A percentile compares a stretch with the other conserved stretches of the same genome.
These are phyloP conservation scores for Phyllostomus discolor DNA, from an alignment of 2,113 vertebrate genomes.

Conservation along the genomic window DNA sequence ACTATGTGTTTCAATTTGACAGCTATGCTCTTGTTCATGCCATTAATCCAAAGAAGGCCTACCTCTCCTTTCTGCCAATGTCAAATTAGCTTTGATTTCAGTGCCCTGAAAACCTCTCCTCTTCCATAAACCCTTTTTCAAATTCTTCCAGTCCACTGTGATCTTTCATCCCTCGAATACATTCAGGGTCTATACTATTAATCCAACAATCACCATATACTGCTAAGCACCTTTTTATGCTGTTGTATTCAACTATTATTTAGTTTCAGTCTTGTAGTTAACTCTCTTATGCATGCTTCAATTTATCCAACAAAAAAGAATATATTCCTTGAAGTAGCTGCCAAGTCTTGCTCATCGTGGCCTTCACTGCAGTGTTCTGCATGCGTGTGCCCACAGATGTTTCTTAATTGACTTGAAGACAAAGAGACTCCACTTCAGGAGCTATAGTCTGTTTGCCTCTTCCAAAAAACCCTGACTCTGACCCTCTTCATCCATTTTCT, in stretches of 20 bases:
- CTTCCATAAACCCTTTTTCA: background rate
- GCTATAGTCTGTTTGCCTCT: background rate
- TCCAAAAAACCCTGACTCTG: background rate
- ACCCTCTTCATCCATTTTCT: background rate
- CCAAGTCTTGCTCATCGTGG: background rate
- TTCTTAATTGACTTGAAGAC: background rate
- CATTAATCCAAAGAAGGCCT: background rate
- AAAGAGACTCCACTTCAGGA: background rate
- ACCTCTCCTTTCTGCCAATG: background rate
- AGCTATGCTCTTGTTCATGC: background rate
- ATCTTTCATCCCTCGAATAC: background rate
- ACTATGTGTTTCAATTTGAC: background rate
- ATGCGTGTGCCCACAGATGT: background rate
- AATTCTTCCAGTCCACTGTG: background rate
- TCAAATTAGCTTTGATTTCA: background rate
- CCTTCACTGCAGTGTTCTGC: background rate
- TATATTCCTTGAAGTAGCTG: background rate
- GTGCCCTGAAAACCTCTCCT: background rate
- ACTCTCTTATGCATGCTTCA: background rate
- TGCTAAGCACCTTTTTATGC: background rate
- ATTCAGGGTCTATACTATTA: background rate
- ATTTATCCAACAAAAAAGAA: background rate
- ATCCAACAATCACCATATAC: background rate
- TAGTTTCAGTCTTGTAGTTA: background rate
- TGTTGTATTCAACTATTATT: background rate